Evolutionary conservation across 1,140 invertebrate genomes (phyloP).

Genomic region (Melitaea cinxia): DNA sequence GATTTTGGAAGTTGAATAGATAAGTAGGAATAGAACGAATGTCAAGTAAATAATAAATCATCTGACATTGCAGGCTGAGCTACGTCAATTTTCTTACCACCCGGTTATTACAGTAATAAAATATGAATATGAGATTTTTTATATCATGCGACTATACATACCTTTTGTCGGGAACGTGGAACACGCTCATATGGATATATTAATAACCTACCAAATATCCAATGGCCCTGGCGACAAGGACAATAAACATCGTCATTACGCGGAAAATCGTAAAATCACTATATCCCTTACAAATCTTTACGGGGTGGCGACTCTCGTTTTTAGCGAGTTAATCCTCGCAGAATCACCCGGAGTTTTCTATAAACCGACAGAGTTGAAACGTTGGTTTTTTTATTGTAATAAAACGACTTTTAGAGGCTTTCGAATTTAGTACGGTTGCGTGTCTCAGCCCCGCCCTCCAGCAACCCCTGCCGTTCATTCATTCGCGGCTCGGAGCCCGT

Average conservation of each 20-base stretch:
- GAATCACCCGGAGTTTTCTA: conserved; percentile 40
- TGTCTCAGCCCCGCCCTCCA: conserved; percentile 53
- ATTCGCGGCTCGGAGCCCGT: conserved; percentile 48
- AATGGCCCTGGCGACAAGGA: conserved; percentile 25
- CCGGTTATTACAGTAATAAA: too few relatives aligned
- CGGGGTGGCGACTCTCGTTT: conserved; percentile 36
- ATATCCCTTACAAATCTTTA: conserved; percentile 8
- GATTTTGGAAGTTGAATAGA: too few relatives aligned
- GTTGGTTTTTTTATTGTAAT: conserved; percentile 9
- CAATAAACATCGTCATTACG: conserved; percentile 37
- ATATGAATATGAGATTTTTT: background rate
- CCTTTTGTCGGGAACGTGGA: background rate
- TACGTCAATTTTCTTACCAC: too few relatives aligned
- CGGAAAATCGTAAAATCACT: conserved; percentile 37
- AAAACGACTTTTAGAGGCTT: conserved; percentile 8
- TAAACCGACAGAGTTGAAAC: conserved; percentile 41
- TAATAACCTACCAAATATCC: conserved; percentile 14
- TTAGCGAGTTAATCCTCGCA: conserved; percentile 38
- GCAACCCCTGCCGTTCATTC: conserved; percentile 62
- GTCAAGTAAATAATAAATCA: background rate
- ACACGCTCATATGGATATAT: background rate
- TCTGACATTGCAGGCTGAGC: background rate
- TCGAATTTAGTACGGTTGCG: conserved; percentile 30
- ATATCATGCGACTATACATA: background rate
- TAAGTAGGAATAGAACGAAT: background rate